Percentiles rank a stretch among this genome's conserved stretches.
Conservation (phyloP, 2,797 vertebrate genomes). For the Lacerta viridis region DNA sequence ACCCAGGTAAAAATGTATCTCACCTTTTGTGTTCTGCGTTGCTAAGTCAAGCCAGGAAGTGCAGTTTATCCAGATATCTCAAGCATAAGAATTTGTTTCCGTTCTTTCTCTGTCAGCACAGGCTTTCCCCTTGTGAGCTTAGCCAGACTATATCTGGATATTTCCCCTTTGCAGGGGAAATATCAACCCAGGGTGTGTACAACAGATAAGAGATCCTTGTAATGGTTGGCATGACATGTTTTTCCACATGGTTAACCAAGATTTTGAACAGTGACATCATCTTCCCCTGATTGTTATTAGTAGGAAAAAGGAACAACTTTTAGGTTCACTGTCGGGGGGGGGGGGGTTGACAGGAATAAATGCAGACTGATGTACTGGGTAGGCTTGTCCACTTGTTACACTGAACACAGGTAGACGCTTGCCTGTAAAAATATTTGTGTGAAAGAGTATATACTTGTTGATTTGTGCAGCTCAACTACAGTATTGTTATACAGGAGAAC, state of each 20-base stretch:
- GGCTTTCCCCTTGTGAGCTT: constrained; percentile 8
- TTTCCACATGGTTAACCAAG: constrained; percentile 29
- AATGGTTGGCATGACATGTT: background rate
- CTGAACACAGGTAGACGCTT: too few relatives aligned
- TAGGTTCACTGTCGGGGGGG: constrained; percentile 12
- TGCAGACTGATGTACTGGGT: constrained; percentile 2
- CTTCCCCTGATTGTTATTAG: constrained; percentile 52
- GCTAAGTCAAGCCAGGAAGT: background rate
- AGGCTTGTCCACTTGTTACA: too few relatives aligned
- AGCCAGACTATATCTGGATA: constrained; percentile 15
- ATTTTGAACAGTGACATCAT: constrained; percentile 47
- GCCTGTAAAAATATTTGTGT: constrained; percentile 6
- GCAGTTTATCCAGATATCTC: constrained; percentile 3
- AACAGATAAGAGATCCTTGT: constrained; percentile 38
- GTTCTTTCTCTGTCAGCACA: background rate
- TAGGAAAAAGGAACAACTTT: constrained; percentile 47
- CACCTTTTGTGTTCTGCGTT: background rate
- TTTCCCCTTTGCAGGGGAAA: constrained; percentile 29
- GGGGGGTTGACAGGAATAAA: background rate
- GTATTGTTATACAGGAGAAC: too few relatives aligned
- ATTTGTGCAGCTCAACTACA: too few relatives aligned
- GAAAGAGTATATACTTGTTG: too few relatives aligned
- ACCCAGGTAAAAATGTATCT: background rate
- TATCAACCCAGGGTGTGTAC: background rate
- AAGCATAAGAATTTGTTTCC: background rate